These are phyloP conservation scores for Agrotis clavis DNA, from an alignment of 2,888 invertebrate genomes.

Conservation along the genomic window DNA sequence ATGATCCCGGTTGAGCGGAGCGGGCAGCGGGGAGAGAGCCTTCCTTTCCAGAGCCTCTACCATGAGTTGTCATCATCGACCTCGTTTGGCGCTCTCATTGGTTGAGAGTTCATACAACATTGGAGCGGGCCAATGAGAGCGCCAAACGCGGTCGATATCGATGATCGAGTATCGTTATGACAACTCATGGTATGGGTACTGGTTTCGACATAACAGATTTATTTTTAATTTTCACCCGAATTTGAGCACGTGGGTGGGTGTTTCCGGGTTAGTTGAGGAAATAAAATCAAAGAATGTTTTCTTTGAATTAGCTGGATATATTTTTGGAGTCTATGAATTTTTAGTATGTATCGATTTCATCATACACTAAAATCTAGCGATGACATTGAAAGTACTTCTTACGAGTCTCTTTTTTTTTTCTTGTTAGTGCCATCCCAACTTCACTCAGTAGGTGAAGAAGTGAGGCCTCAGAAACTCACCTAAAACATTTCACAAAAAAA, in stretches of 20 bases:
- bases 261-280: conserved; percentile 2
- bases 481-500: background rate
- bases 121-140: too few species aligned
- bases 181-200: too few species aligned
- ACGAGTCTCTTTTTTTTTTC: too few species aligned
- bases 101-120: too few species aligned
- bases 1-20: conserved; percentile 45
- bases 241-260: conserved; percentile 3
- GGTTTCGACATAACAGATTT: conserved; percentile 3
- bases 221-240: conserved; percentile 6
- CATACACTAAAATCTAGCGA: background rate
- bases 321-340: background rate
- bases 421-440: background rate
- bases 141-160: too few species aligned
- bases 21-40: background rate
- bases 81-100: too few species aligned
- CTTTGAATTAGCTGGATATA: background rate
- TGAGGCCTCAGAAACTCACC: background rate
- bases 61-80: too few species aligned
- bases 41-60: conserved; percentile 7
- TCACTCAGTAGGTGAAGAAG: background rate
- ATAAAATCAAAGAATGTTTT: too few species aligned
- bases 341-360: background rate
- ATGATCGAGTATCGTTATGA: too few species aligned
- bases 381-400: too few species aligned